Conservation (phyloP, 2,797 vertebrate species). For the Ficedula albicollis region DNA sequence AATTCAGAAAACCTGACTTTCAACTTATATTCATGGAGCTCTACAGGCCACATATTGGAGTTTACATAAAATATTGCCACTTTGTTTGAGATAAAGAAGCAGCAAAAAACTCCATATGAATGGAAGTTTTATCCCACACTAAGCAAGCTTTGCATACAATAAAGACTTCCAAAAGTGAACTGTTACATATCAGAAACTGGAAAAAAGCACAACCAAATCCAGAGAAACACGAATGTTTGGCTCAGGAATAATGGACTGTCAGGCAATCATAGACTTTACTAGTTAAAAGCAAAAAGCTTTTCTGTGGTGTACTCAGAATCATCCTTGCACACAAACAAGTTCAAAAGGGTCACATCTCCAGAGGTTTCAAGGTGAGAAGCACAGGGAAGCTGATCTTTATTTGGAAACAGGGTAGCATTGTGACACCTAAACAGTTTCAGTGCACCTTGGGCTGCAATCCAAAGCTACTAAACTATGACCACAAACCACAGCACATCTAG, state of each 20-base stretch:
- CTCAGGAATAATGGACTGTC: background rate
- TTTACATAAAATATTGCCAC: background rate
- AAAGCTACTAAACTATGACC: slow-evolving; percentile 16
- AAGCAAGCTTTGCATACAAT: background rate
- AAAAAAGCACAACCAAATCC: background rate
- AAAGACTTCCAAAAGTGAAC: background rate
- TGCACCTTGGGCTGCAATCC: background rate
- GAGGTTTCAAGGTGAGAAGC: background rate
- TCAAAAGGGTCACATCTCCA: background rate
- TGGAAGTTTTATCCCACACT: background rate
- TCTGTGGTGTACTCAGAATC: background rate
- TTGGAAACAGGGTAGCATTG: slow-evolving; percentile 6
- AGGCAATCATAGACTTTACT: background rate
- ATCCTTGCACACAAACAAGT: background rate
- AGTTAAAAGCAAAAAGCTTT: background rate
- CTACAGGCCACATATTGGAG: background rate
- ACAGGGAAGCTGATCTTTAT: background rate
- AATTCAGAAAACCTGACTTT: background rate
- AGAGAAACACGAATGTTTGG: background rate
- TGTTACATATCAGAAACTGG: background rate
- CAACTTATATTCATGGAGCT: background rate
- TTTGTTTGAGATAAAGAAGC: background rate
- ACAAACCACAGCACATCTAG: slow-evolving; percentile 11
- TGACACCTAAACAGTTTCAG: background rate
- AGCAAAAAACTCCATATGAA: background rate